Base-by-base conservation (phyloP, 2,113 vertebrate species). In the Epinephelus cyanopodus region DNA sequence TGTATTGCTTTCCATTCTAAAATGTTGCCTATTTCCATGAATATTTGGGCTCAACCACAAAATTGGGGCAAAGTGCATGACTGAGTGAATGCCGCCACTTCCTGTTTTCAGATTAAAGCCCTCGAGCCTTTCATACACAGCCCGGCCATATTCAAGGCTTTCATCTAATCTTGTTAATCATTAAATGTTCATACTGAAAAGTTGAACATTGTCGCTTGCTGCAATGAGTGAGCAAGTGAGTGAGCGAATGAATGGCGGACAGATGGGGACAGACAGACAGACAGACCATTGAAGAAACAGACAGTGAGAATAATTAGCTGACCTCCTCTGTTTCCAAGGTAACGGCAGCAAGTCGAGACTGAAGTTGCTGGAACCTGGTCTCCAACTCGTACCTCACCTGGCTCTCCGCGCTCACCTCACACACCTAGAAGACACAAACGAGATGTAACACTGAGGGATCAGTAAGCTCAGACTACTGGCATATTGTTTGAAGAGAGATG, bases 341-440 rank as follows among this genome's bases (percentile, higher is more conserved):
- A 86, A 97, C 95, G 0, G 93, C 89, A 56, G 95, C 92, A 4
- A 97, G 94, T 57, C 96, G 95, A 67, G 96, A 96, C 88, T 95
- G 97, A 64, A 98, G 95, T 66, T 97, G 96, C 89, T 97, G 96
- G 83, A 95, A 96, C 80, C 97, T 94, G 57, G 95, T 96, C 71
- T 96, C 94, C 72, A 98, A 91, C 87, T 98, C 97, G 1, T 97
- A 96, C 73, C 95, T 95, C 75, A 98, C 95, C 78, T 97, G 96
- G 80, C 96, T 93, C 78, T 97, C 96, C 1, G 96, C 95, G 54
- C 88, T 96, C 73, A 98, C 95, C 81, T 97, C 96, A 13, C 95
- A 95, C 85, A 97, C 97, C 97, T 98, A 86, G 33, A 45, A 64
- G 27, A 75, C 67, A 81, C 15, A 83, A 27, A 74, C 21, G n/a